These are phyloP conservation scores for Ornithoptera priamus DNA, from an alignment of 2,888 invertebrate species.

Conservation along the genomic window DNA sequence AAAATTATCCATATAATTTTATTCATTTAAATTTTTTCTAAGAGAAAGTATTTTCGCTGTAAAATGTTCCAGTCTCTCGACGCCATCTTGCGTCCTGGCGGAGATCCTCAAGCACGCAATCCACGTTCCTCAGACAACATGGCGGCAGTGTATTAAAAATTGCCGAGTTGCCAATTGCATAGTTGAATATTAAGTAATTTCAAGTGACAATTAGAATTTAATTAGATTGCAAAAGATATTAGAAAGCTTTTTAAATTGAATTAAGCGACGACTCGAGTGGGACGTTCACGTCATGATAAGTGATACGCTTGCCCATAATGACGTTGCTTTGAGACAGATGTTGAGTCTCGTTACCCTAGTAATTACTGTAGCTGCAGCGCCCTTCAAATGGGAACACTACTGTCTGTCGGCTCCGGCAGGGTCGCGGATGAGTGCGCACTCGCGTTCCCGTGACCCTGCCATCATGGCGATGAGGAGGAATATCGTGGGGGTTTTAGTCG, in stretches of 20 bases:
- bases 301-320: no score
- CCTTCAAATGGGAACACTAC: no score
- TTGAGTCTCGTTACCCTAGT: no score
- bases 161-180: slow-evolving; percentile 27
- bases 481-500: no score
- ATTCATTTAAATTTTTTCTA: not conserved
- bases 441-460: no score
- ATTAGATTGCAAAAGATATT: not conserved
- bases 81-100: slow-evolving; percentile 32
- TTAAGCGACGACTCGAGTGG: no score
- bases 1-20: not conserved
- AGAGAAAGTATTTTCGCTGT: slow-evolving; percentile 17
- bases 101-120: slow-evolving; percentile 29
- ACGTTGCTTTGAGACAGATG: no score
- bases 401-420: no score
- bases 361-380: no score
- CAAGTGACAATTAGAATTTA: slow-evolving; percentile 29
- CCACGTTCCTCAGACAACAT: slow-evolving; percentile 29
- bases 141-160: slow-evolving; percentile 32
- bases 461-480: no score
- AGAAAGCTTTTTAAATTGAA: not conserved
- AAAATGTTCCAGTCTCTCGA: slow-evolving; percentile 17
- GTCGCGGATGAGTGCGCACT: no score
- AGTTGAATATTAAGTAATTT: slow-evolving; percentile 29
- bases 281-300: no score